Evolutionary conservation across 2,888 invertebrate species (phyloP).

Genomic region (Drosophila limbata): DNA sequence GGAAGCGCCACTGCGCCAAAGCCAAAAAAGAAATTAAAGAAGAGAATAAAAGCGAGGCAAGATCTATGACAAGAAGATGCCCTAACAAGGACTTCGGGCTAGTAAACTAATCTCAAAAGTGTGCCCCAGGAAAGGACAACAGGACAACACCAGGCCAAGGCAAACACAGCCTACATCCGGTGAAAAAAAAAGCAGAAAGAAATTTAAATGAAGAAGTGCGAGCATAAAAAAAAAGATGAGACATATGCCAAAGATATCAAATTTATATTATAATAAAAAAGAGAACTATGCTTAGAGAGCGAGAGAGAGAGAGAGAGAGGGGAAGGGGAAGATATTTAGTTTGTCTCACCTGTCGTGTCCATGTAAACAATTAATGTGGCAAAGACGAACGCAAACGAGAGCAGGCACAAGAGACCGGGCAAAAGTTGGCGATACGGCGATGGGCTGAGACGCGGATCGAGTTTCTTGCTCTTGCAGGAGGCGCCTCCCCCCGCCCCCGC

Average conservation of each 20-base stretch:
- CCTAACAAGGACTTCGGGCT: constrained; percentile 28
- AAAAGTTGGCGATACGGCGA: constrained; percentile 86
- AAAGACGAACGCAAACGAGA: constrained; percentile 93
- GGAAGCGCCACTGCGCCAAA: constrained; percentile 79
- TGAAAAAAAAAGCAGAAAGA: constrained; percentile 38
- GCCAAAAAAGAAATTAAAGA: constrained; percentile 33
- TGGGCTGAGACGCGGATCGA: constrained; percentile 83
- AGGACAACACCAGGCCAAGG: constrained; percentile 33
- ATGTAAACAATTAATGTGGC: constrained; percentile 92
- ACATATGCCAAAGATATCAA: constrained; percentile 78
- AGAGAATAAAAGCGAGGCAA: constrained; percentile 26
- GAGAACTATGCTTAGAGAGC: constrained; percentile 1
- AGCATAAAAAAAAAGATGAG: constrained; percentile 29
- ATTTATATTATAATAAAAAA: constrained; percentile 53
- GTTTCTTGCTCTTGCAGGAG: constrained; percentile 84
- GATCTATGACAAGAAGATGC: constrained; percentile 72
- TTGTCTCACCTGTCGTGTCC: constrained; percentile 90
- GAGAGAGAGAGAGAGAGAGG: not conserved
- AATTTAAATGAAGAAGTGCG: constrained; percentile 42
- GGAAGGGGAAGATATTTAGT: not conserved
- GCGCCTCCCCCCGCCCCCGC: constrained; percentile 17
- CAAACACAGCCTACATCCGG: constrained; percentile 80
- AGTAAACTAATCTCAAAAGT: constrained; percentile 80
- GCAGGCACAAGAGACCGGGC: constrained; percentile 90
- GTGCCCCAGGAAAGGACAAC: constrained; percentile 58